These are phyloP conservation scores for Girardinichthys multiradiatus DNA, from an alignment of 2,113 vertebrate species.

Conservation along the genomic window DNA sequence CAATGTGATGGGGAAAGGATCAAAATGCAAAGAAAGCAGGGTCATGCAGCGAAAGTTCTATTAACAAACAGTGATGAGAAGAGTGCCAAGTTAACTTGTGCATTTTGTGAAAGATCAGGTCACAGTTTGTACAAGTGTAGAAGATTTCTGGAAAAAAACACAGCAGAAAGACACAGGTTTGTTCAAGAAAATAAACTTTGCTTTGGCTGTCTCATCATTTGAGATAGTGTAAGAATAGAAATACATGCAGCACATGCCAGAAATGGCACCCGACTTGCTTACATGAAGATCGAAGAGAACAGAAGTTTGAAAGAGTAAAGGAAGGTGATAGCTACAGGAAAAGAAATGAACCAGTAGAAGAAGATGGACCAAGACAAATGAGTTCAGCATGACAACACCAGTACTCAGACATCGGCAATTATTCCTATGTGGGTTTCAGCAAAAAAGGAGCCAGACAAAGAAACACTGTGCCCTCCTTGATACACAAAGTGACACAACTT, in stretches of 20 bases:
- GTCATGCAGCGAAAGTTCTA: too few relatives aligned
- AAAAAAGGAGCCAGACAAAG: neutral
- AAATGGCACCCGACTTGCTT: slow-evolving; percentile 18
- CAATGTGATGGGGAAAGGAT: slow-evolving; percentile 19
- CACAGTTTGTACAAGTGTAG: slow-evolving; percentile 18
- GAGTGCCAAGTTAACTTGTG: neutral
- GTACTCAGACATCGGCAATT: slow-evolving; percentile 15
- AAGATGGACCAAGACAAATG: neutral
- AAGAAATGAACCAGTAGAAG: neutral
- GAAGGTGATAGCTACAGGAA: neutral
- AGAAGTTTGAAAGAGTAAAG: neutral
- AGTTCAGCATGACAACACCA: neutral
- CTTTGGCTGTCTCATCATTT: slow-evolving; percentile 17
- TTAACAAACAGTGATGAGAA: slow-evolving; percentile 4
- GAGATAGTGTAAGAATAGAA: slow-evolving; percentile 14
- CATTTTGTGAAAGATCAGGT: neutral
- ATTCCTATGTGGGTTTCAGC: slow-evolving; percentile 28
- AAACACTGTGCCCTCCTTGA: neutral
- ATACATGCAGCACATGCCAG: neutral
- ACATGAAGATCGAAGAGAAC: too few relatives aligned
- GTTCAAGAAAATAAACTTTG: slow-evolving; percentile 9
- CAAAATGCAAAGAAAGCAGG: neutral
- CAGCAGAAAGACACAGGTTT: neutral
- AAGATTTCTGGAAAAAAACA: neutral
- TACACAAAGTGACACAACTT: neutral